Evolutionary conservation across 2,797 vertebrate species (phyloP).

Genomic region (Hybognathus amarus): DNA sequence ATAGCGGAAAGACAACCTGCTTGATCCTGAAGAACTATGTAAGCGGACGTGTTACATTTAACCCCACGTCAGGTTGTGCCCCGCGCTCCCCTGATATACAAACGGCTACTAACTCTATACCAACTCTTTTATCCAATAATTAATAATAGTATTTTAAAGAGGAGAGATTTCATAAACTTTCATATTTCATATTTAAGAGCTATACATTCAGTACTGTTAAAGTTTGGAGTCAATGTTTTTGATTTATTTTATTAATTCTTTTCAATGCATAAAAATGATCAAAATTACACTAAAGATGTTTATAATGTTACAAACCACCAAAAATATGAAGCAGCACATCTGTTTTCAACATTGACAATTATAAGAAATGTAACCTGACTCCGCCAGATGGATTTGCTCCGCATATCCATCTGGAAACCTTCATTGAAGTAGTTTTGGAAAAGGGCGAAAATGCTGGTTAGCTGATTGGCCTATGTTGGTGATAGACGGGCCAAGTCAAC

Average conservation of each 20-base stretch:
- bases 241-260: neutral
- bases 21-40: too few species aligned
- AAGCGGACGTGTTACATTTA: too few species aligned
- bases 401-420: too few species aligned
- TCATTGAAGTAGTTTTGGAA: too few species aligned
- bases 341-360: neutral
- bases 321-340: neutral
- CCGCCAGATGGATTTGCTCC: too few species aligned
- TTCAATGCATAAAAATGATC: neutral
- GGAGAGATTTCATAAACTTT: neutral
- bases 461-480: too few species aligned
- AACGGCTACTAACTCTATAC: neutral
- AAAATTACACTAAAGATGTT: neutral
- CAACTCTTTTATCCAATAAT: neutral
- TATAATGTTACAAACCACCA: neutral
- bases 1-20: too few species aligned
- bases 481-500: too few species aligned
- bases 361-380: too few species aligned
- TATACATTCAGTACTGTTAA: neutral
- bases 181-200: neutral
- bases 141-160: neutral
- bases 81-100: too few species aligned
- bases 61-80: too few species aligned
- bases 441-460: too few species aligned
- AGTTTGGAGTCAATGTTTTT: neutral